A percentile compares a stretch with the other conserved stretches of the same genome.
Conservation (phyloP, 2,888 invertebrate species). For the Melinaea menophilus region DNA sequence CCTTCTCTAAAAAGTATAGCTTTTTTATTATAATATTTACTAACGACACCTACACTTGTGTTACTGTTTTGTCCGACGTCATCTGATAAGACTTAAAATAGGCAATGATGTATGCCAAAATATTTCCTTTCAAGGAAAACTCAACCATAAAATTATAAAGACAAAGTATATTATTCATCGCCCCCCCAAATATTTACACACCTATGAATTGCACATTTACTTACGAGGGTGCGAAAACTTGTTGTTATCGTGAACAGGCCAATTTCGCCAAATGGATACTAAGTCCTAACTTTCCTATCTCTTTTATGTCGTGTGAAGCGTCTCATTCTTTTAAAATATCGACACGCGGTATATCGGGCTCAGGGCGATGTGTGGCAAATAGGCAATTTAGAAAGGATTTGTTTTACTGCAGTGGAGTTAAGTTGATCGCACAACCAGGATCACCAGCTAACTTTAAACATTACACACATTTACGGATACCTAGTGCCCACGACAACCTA, state of each 20-base stretch:
- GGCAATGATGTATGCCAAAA: conserved; percentile 66
- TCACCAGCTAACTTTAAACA: conserved; percentile 40
- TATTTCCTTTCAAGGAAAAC: conserved; percentile 11
- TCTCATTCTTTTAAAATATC: conserved; percentile 73
- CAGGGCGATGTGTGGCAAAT: conserved; percentile 46
- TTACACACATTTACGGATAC: conserved; percentile 34
- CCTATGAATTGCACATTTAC: conserved; percentile 76
- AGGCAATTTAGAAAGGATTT: conserved; percentile 73
- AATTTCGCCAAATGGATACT: conserved; percentile 79
- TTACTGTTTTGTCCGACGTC: conserved; percentile 56
- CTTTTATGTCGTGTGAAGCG: conserved; percentile 62
- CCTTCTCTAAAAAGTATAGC: not conserved
- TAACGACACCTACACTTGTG: conserved; percentile 23
- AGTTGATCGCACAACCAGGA: conserved; percentile 35
- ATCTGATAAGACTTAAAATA: conserved; percentile 64
- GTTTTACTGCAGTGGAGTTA: conserved; percentile 55
- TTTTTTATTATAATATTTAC: conserved; percentile 15
- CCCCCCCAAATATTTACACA: conserved; percentile 54
- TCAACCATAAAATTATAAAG: conserved; percentile 7
- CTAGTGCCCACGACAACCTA: no score
- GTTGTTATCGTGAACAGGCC: conserved; percentile 76
- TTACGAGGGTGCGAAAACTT: conserved; percentile 76
- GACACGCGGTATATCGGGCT: conserved; percentile 53
- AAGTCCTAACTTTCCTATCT: conserved; percentile 76
- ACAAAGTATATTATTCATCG: conserved; percentile 26